Base-by-base conservation (phyloP, 1,140 invertebrate genomes). In the Scaptomyza graminum region DNA sequence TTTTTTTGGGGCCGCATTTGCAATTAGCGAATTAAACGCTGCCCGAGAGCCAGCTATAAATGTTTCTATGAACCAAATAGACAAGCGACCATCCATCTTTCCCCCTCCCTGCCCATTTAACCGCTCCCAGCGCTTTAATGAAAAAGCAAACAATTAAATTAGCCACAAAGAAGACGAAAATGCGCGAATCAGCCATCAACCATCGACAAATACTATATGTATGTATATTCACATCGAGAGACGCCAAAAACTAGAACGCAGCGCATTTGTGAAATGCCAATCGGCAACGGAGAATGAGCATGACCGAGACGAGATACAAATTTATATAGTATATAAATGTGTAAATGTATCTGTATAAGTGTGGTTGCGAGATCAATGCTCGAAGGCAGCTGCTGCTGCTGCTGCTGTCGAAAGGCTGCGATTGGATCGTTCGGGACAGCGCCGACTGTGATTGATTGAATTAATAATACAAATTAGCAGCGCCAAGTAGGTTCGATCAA, bases 111-210 rank as follows among this genome's bases (percentile, higher is more conserved):
- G 41, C 25, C 22, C 37, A 47, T 54, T 34, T 16, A 25, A 44
- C 41, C 44, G 59, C 39, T 62, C 69, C 55, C 79, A 55, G 57
- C 39, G 78, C 52, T 62, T 75, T 87, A 87, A 81, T 87, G 82
- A 81, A 82, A 87, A 87, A 63, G 61, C 82, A 87, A 87, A 87
- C 82, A 87, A 87, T 88, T 87, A 87, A 87, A 87, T 87, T 87
- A 87, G 82, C 82, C 82, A 87, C 79, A 67, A 28, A 74, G 62
- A 66, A 67, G 67, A 49, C 51, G 64, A 76, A 76, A 84, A 84
- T 80, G 66, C 66, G 82, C 66, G 82, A 81, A 73, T 73, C 75
- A 49, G 37, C 52, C 81, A 81, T 50, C 44, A 34, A 57, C 28
- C 28, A 28, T 31, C 28, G 7, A 31, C 28, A 5, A 31, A 6